phyloP scores from a whole-genome alignment of 2,888 invertebrate genomes.

The Orthonevra nobilis region DNA sequence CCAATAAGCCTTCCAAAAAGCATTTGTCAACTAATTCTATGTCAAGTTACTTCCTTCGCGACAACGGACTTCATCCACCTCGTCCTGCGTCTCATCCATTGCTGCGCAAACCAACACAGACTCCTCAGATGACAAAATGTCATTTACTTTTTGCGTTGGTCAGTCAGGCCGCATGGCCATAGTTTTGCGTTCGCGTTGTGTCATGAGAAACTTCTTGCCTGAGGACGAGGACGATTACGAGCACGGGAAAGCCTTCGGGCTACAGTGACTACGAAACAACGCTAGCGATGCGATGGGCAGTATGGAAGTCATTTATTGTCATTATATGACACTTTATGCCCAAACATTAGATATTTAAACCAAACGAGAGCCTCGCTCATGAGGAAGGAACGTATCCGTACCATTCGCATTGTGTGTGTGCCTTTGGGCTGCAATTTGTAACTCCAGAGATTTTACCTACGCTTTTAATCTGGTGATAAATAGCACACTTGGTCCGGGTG shows the following conservation, averaged over 20 bases:
- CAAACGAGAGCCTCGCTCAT: conserved; percentile 17
- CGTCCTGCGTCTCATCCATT: conserved; percentile 19
- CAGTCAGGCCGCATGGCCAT: conserved; percentile 19
- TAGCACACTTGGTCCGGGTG: conserved; percentile 70
- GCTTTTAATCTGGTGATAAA: conserved; percentile 71
- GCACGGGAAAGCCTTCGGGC: conserved; percentile 12
- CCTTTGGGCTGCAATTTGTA: conserved; percentile 63
- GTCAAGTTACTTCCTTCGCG: conserved; percentile 63
- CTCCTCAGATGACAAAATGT: conserved; percentile 57
- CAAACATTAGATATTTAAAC: conserved; percentile 71
- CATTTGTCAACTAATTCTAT: conserved; percentile 70
- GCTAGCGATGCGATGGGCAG: conserved; percentile 60
- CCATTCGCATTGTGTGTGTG: conserved; percentile 22
- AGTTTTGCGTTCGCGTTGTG: conserved; percentile 6
- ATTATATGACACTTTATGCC: conserved; percentile 72
- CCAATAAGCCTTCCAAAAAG: conserved; percentile 67
- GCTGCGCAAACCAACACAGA: conserved; percentile 27
- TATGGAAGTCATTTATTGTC: conserved; percentile 72
- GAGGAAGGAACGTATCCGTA: conserved; percentile 6
- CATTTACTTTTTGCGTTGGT: conserved; percentile 55
- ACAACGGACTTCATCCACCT: conserved; percentile 9
- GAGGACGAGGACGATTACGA: not conserved
- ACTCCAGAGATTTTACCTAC: conserved; percentile 66
- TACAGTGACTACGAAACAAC: conserved; percentile 37
- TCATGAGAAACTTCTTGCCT: conserved; percentile 38